These are phyloP conservation scores for Xenentodon cancila DNA, from an alignment of 2,797 vertebrate species.

Conservation along the genomic window DNA sequence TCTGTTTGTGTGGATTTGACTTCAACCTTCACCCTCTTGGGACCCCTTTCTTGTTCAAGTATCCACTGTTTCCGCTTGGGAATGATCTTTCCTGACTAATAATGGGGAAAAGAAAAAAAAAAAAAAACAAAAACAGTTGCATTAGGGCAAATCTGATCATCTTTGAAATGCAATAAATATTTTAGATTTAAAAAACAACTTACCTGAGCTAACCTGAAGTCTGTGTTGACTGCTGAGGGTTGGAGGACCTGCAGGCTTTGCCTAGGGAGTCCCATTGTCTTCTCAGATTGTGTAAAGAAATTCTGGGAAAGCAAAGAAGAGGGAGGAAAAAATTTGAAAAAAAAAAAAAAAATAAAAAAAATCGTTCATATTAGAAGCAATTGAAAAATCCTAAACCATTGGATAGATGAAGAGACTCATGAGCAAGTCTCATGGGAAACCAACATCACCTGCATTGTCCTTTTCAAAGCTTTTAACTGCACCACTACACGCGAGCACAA, in stretches of 20 bases:
- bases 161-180: too few species aligned
- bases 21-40: constrained; percentile 85
- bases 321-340: too few species aligned
- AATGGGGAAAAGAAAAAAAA: too few species aligned
- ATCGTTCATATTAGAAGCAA: neutral
- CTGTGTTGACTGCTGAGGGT: constrained; percentile 82
- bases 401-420: constrained; percentile 16
- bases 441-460: neutral
- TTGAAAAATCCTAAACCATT: neutral
- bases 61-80: constrained; percentile 87
- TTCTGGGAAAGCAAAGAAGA: constrained; percentile 70
- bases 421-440: constrained; percentile 42
- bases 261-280: constrained; percentile 72
- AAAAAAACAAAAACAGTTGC: neutral
- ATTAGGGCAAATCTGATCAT: neutral
- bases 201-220: constrained; percentile 85
- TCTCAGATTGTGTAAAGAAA: constrained; percentile 69
- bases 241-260: constrained; percentile 90
- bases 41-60: constrained; percentile 75
- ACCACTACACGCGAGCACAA: too few species aligned
- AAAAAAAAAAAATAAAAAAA: too few species aligned
- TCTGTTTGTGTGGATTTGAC: constrained; percentile 80
- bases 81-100: constrained; percentile 70
- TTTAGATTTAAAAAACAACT: neutral
- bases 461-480: too few species aligned